Base-by-base conservation (phyloP, 2,888 invertebrate species). In the Drosophila merina region DNA sequence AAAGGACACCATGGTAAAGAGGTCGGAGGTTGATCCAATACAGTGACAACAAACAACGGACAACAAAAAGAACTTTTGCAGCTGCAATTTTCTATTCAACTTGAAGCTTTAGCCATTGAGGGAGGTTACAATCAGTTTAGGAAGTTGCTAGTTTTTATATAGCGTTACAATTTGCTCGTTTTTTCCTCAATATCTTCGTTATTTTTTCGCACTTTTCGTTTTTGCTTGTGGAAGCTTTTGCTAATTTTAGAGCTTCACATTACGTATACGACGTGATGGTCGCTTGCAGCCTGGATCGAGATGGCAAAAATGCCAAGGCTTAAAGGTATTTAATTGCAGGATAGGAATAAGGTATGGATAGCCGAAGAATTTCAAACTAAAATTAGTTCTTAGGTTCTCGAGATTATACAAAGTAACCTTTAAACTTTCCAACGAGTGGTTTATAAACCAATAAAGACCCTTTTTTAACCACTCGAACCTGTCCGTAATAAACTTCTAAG, bases 1-100 rank as follows among this genome's bases (percentile, higher is more conserved):
- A 12, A 50, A 14, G 64, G 51, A 31, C 45, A 26, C 38, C 14
- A 66, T 36, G 12, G 51, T 20, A 51, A 47, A 38, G 45, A 50
- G 44, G 50, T 64, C 36, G 50, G 36, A 26, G 50, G 51, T 47
- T 64, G 66, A 64, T 64, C 64, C 50, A 63, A 63, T 63, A 63
- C 63, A 62, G 50, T 36, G 63, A 62, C 66, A 64, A 52, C 64
- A 40, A 62, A 25, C 38, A 44, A 40, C 64, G 26, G 31, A 30
- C 28, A 20, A 2, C 14, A 33, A 36, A 25, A 48, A 48, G 54
- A 70, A 72, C 56, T 45, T 70, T 51, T 64, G 38, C 67, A 57
- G 50, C 71, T 79, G 67, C 76, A 76, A 63, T 79, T 78, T 71
- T 79, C 76, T 57, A 70, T 82, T 70, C 74, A 72, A 52, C 57